Evolutionary conservation across 2,888 invertebrate genomes (phyloP).

Genomic region (Graphium colonna): DNA sequence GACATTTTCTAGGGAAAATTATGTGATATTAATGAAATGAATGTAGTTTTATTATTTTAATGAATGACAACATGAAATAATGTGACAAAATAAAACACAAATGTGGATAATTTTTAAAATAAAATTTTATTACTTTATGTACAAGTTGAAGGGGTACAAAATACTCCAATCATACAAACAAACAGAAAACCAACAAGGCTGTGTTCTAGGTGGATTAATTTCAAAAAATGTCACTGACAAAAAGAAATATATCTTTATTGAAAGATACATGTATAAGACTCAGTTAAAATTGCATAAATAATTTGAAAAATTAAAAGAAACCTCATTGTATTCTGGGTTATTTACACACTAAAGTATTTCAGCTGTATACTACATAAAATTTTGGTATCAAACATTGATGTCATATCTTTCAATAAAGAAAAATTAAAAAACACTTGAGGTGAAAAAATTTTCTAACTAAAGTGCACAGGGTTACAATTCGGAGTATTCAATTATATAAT

Average conservation of each 20-base stretch:
- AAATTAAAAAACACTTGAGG: constrained; percentile 21
- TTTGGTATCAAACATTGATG: background rate
- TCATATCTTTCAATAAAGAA: constrained; percentile 22
- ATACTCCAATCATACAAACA: constrained; percentile 60
- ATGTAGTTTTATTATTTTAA: background rate
- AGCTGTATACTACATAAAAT: background rate
- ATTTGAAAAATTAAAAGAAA: background rate
- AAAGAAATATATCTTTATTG: constrained; percentile 21
- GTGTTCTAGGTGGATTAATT: constrained; percentile 34
- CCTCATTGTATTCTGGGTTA: background rate
- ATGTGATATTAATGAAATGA: constrained; percentile 25
- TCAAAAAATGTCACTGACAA: constrained; percentile 27
- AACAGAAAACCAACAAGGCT: constrained; percentile 55
- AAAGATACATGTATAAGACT: constrained; percentile 1
- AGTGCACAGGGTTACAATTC: constrained; percentile 37
- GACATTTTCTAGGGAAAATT: constrained; percentile 8
- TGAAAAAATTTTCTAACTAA: constrained; percentile 27
- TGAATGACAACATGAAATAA: background rate
- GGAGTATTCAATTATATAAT: constrained; percentile 56
- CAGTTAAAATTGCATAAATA: background rate
- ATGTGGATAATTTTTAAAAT: constrained; percentile 64
- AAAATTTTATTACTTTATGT: constrained; percentile 76
- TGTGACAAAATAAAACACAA: constrained; percentile 46
- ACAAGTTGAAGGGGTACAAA: constrained; percentile 66
- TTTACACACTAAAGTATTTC: background rate